phyloP scores from a whole-genome alignment of 2,888 invertebrate species.

The Dicyrtomina minuta region DNA sequence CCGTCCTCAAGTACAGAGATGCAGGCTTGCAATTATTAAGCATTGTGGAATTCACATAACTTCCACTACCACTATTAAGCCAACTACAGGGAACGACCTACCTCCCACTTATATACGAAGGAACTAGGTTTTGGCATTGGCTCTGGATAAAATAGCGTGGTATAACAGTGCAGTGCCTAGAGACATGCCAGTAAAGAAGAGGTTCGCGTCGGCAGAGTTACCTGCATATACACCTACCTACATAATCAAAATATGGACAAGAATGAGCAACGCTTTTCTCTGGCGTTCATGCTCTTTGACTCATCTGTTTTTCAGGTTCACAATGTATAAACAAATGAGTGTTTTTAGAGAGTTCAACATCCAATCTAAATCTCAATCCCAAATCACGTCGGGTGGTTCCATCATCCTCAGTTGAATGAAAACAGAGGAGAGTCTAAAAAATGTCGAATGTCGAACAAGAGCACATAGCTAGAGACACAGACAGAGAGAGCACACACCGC shows the following conservation, averaged over 20 bases:
- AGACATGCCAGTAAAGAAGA: too few relatives aligned
- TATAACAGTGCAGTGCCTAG: too few relatives aligned
- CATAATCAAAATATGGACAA: neutral
- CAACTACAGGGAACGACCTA: neutral
- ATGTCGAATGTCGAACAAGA: too few relatives aligned
- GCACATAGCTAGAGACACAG: too few relatives aligned
- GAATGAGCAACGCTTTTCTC: neutral
- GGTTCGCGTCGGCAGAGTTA: too few relatives aligned
- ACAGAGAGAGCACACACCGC: neutral
- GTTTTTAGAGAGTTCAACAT: neutral
- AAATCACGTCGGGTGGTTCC: constrained; percentile 37
- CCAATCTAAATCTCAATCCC: constrained; percentile 33
- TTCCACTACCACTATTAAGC: neutral
- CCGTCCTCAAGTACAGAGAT: too few relatives aligned
- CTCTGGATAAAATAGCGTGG: too few relatives aligned
- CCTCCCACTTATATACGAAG: too few relatives aligned
- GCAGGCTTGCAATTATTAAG: too few relatives aligned
- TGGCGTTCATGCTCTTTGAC: too few relatives aligned
- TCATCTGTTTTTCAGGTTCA: neutral
- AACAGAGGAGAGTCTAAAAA: constrained; percentile 11
- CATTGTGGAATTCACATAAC: neutral
- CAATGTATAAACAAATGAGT: constrained; percentile 7
- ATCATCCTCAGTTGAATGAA: constrained; percentile 31
- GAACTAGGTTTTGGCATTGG: too few relatives aligned
- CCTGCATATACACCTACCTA: neutral